A percentile compares a stretch with the other conserved stretches of the same genome.
Conservation (phyloP, 1,140 invertebrate genomes). For the Oppia nitens region DNA sequence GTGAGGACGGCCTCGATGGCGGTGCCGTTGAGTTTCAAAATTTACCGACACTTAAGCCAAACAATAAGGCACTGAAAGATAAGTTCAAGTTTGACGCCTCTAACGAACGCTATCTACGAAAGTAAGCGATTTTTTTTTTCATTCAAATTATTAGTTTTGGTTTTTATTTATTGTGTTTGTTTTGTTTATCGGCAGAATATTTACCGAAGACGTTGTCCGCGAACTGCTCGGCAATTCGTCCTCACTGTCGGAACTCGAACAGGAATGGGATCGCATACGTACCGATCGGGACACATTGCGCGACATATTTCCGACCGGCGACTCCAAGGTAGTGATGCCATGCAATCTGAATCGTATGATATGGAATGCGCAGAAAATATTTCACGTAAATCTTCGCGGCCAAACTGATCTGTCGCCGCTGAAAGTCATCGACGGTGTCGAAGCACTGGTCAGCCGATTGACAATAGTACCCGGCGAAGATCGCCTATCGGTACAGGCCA, state of each 20-base stretch:
- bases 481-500: conserved; percentile 82
- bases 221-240: conserved; percentile 81
- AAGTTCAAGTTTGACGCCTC: conserved; percentile 90
- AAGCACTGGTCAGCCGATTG: conserved; percentile 67
- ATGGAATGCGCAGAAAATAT: conserved; percentile 99
- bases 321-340: conserved; percentile 65
- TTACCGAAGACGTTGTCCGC: conserved; percentile 85
- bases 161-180: conserved; percentile 96
- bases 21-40: conserved; percentile 90
- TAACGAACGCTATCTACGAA: conserved; percentile 65
- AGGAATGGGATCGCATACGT: conserved; percentile 84
- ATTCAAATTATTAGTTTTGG: conserved; percentile 97
- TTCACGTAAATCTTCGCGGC: conserved; percentile 86
- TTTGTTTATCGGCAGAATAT: conserved; percentile 40
- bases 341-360: conserved; percentile 97
- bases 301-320: conserved; percentile 45
- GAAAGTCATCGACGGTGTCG: conserved; percentile 65
- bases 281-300: conserved; percentile 69
- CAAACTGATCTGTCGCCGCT: conserved; percentile 86
- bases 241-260: conserved; percentile 74
- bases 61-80: conserved; percentile 85
- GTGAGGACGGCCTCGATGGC: conserved; percentile 91
- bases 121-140: conserved; percentile 66
- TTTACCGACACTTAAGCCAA: conserved; percentile 84
- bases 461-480: conserved; percentile 90